Base-by-base conservation (phyloP, 2,888 invertebrate genomes). In the Lepas anatifera region DNA sequence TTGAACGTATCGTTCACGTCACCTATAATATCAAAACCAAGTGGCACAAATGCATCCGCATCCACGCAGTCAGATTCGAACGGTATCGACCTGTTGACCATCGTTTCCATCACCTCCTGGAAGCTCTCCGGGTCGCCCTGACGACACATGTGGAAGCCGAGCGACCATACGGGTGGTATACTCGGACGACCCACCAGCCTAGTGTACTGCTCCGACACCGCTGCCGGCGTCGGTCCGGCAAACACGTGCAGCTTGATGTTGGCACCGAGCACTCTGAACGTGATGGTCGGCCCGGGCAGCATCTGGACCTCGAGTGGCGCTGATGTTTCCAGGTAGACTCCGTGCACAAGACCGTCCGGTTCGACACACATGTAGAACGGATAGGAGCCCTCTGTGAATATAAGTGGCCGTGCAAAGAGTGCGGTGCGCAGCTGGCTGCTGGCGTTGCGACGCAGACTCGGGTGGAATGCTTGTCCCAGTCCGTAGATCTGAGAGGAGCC, bases 111-210 rank as follows among this genome's bases (percentile, higher is more conserved):
- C 35, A 70, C 68, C 6, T 35, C 25, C 22, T 69, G 68, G 67
- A 4, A 29, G 32, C 39, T 37, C 6, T 2, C 41, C 22, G 32
- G 35, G 25, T n/a, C 10, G n/a, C 68, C 64, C 6, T 71, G 58
- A 3, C 73, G 67, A 83, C 91, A 90, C 39, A 94, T 81, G 80
- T 95, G 94, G 79, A 92, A 94, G 1, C 94, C 95, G 0, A 95
- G 83, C 0, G 88, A 83, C 94, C 94, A 95, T 78, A 89, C 91
- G 18, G 74, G 74, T 18, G 73, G 73, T 58, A 73, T n/a, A 48
- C 64, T 39, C 6, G 73, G 73, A 4, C 35, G 43, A 18, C 70
- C 70, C 27, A 73, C 68, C 69, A 71, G 63, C 13, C 32, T 22
- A 2, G 73, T 71, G 69, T 73, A 73, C 69, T 73, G 73, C n/a